Base-by-base conservation (phyloP, 2,888 invertebrate species). In the Mechanitis messenoides region DNA sequence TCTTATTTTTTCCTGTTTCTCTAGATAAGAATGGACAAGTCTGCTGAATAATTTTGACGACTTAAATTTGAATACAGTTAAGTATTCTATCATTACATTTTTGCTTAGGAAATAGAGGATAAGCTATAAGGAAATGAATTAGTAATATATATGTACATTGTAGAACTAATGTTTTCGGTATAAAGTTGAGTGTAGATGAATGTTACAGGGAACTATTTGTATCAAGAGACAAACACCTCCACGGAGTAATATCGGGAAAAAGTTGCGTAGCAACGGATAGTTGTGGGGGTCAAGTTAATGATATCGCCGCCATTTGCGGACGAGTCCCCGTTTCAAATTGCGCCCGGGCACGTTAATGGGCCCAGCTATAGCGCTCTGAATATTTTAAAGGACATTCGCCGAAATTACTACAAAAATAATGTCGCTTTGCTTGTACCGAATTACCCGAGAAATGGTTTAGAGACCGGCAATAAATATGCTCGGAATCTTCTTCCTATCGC, bases 391-490 rank as follows among this genome's bases (percentile, higher is more conserved):
- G 86, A 88, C 89, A 89, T 89, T 89, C 83, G 81, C 82, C 71
- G 84, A 90, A 90, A 89, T 89, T 86, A 89, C 89, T 87, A 86
- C 87, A 89, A 89, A 89, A 90, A 89, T 90, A 88, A 88, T 87
- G 89, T 85, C 85, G 83, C 87, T 86, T 80, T 84, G 83, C 87
- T 85, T 84, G 85, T 85, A 87, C 86, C 80, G 87, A 87, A 89
- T 87, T 85, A 85, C 85, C 85, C 82, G 85, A 85, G 82, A 83
- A 87, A 86, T 84, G 84, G 85, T 87, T 88, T 81, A 83, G 81
- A 84, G 83, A 82, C 81, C 82, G 83, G 84, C 77, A 82, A 88
- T 87, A 85, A 88, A 87, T 88, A 87, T 85, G 79, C 84, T 73
- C 76, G 82, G 85, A 85, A 86, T 85, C 85, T 84, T 83, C 83